These are phyloP conservation scores for Myotis davidii DNA, from an alignment of 2,113 vertebrate species.

Conservation along the genomic window DNA sequence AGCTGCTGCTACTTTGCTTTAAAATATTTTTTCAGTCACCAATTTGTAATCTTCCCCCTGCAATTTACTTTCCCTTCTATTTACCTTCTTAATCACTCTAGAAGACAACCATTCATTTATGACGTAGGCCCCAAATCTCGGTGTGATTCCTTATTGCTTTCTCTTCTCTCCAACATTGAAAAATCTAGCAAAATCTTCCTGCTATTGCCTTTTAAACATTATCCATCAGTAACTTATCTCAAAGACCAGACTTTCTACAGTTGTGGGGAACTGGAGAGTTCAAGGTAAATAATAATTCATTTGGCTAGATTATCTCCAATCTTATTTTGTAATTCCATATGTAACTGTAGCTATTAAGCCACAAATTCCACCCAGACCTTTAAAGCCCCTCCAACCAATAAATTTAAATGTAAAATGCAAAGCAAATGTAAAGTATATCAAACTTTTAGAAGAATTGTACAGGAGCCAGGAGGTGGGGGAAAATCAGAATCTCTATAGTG, in stretches of 20 bases:
- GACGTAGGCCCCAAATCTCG: not conserved
- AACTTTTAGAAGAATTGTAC: conserved; percentile 27
- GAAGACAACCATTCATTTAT: conserved; percentile 40
- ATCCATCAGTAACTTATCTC: conserved; percentile 18
- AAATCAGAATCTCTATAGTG: not conserved
- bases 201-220: conserved; percentile 27
- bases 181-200: conserved; percentile 27
- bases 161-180: conserved; percentile 14
- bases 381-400: not conserved
- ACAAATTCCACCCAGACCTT: conserved; percentile 22
- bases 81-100: conserved; percentile 41
- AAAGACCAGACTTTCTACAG: not conserved
- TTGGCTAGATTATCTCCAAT: conserved; percentile 20
- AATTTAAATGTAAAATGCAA: conserved; percentile 48
- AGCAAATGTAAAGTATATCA: not conserved
- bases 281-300: conserved; percentile 49
- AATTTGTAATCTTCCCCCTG: not conserved
- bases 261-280: not conserved
- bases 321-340: conserved; percentile 40
- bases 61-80: not conserved
- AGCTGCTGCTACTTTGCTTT: conserved; percentile 46
- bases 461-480: not conserved
- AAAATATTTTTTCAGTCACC: conserved; percentile 58
- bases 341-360: not conserved
- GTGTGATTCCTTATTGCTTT: conserved; percentile 20